Percentiles rank a stretch among this genome's conserved stretches.
Evolutionary conservation across 2,888 invertebrate species (phyloP).

Genomic region (Tinea pellionella): DNA sequence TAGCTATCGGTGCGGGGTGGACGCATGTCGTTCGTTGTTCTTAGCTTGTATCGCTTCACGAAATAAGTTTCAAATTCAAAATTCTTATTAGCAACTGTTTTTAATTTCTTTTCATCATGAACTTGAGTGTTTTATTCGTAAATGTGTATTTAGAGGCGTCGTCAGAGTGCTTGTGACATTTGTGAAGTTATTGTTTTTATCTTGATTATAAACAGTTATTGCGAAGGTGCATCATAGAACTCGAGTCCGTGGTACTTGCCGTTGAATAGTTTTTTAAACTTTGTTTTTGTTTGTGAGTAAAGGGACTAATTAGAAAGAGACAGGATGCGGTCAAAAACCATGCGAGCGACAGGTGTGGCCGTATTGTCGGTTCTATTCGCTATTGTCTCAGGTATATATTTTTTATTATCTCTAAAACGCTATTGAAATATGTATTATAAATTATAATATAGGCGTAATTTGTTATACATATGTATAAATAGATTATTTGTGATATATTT

Average conservation of each 20-base stretch:
- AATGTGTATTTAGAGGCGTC: conserved; percentile 24
- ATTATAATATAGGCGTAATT: not conserved
- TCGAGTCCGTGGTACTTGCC: conserved; percentile 20
- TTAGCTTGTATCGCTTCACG: conserved; percentile 29
- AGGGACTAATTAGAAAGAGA: conserved; percentile 50
- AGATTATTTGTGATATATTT: not conserved
- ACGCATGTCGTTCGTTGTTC: conserved; percentile 27
- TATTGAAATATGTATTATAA: not conserved
- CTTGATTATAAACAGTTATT: conserved; percentile 31
- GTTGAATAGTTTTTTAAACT: conserved; percentile 36
- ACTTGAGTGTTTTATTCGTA: conserved; percentile 32
- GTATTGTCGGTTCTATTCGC: conserved; percentile 54
- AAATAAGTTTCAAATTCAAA: conserved; percentile 50
- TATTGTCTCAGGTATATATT: conserved; percentile 49
- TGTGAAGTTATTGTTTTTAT: conserved; percentile 55
- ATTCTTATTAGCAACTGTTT: conserved; percentile 16
- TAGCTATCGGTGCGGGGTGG: conserved; percentile 45
- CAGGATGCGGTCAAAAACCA: conserved; percentile 50
- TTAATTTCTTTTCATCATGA: conserved; percentile 36
- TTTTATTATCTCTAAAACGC: not conserved
- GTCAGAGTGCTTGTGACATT: not conserved
- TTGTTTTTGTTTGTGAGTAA: conserved; percentile 47
- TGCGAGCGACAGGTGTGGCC: conserved; percentile 63
- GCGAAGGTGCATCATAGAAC: conserved; percentile 36
- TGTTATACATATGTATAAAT: not conserved